Evolutionary conservation across 2,888 invertebrate species (phyloP).

Genomic region (Sepioteuthis lessoniana): DNA sequence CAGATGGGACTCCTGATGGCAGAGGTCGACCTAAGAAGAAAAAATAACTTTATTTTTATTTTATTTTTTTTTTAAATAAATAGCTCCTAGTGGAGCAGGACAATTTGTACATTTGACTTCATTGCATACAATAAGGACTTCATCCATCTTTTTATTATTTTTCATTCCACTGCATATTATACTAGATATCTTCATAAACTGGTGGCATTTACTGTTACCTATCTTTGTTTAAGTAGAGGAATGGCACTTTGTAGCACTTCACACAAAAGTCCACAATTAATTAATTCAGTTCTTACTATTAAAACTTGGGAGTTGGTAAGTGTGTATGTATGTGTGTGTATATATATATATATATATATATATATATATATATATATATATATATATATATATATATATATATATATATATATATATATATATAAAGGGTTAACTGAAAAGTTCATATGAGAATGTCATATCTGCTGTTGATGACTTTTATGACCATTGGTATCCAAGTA

Average conservation of each 20-base stretch:
- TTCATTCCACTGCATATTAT: neutral
- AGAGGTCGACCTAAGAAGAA: slow-evolving; percentile 67
- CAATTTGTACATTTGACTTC: neutral
- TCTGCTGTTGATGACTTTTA: too few relatives aligned
- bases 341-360: too few relatives aligned
- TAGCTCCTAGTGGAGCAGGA: neutral
- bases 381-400: too few relatives aligned
- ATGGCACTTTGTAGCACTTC: neutral
- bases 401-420: too few relatives aligned
- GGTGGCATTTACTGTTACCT: neutral
- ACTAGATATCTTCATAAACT: neutral
- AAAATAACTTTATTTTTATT: slow-evolving; percentile 50
- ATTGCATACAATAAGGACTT: neutral
- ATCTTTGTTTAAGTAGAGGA: neutral
- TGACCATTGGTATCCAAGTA: too few relatives aligned
- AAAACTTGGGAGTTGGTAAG: too few relatives aligned
- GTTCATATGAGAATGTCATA: too few relatives aligned
- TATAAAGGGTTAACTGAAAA: too few relatives aligned
- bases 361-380: too few relatives aligned
- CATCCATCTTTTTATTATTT: neutral
- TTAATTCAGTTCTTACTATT: neutral
- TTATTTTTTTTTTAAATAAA: neutral
- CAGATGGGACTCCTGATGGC: slow-evolving; percentile 71
- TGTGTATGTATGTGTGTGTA: too few relatives aligned
- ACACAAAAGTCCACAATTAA: neutral